These are phyloP conservation scores for Lethocerus indicus DNA, from an alignment of 1,140 invertebrate genomes.

Conservation along the genomic window DNA sequence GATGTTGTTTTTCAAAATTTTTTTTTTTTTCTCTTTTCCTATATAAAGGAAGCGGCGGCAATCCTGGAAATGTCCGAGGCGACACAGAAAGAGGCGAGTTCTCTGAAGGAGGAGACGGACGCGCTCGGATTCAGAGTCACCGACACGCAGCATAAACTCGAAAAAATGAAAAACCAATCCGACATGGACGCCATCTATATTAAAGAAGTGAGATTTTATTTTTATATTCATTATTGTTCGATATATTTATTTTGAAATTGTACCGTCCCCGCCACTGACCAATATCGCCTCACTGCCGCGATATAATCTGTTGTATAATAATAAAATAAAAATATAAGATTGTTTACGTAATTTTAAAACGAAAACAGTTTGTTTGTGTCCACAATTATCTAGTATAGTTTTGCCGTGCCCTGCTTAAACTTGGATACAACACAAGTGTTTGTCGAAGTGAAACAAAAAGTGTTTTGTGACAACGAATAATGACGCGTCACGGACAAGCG, in stretches of 20 bases:
- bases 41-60: constrained; percentile 44
- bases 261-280: not conserved
- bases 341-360: not conserved
- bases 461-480: too few species aligned
- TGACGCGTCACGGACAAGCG: too few species aligned
- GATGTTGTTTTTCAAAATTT: not conserved
- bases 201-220: constrained; percentile 40
- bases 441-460: too few species aligned
- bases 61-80: constrained; percentile 58
- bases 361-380: not conserved
- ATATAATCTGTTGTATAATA: not conserved
- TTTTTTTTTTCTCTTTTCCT: not conserved
- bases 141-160: constrained; percentile 48
- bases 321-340: not conserved
- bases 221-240: not conserved
- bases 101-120: constrained; percentile 59
- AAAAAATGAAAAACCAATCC: constrained; percentile 52
- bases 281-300: not conserved
- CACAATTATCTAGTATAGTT: too few species aligned
- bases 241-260: not conserved
- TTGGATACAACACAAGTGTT: too few species aligned
- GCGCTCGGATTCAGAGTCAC: constrained; percentile 50
- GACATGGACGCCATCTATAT: constrained; percentile 53
- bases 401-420: too few species aligned
- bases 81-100: constrained; percentile 53